These are phyloP conservation scores for Carcina quercana DNA, from an alignment of 2,888 invertebrate genomes.

Conservation along the genomic window DNA sequence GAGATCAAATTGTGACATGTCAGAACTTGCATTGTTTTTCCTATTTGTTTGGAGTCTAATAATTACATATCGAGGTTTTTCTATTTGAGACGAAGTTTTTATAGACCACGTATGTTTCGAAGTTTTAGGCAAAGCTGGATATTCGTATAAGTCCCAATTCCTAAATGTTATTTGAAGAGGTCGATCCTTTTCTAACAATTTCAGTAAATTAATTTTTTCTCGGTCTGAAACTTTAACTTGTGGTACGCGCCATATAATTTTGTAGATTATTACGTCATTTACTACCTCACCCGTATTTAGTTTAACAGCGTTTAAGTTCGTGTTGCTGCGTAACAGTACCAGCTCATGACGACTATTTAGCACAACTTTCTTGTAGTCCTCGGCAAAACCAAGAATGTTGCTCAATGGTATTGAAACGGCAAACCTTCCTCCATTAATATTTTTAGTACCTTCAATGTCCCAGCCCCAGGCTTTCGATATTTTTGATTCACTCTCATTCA, in stretches of 20 bases:
- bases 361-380: too few species aligned
- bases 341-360: too few species aligned
- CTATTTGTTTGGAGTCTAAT: constrained; percentile 22
- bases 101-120: constrained; percentile 28
- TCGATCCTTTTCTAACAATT: constrained; percentile 23
- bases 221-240: constrained; percentile 13
- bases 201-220: constrained; percentile 12
- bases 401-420: neutral
- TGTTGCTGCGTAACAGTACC: too few species aligned
- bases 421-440: neutral
- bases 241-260: constrained; percentile 12
- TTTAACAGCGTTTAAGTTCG: too few species aligned
- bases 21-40: constrained; percentile 26
- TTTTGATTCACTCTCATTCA: neutral
- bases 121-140: constrained; percentile 30
- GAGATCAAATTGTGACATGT: constrained; percentile 3
- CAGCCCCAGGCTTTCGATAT: neutral
- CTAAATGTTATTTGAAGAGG: constrained; percentile 27
- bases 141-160: constrained; percentile 39
- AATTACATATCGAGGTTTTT: constrained; percentile 37
- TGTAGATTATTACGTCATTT: too few species aligned
- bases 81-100: constrained; percentile 28
- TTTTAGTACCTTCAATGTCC: neutral
- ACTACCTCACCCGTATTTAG: too few species aligned
- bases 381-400: neutral